These are phyloP conservation scores for Steinernema khuongi DNA, from an alignment of 1,140 invertebrate species.

Conservation along the genomic window DNA sequence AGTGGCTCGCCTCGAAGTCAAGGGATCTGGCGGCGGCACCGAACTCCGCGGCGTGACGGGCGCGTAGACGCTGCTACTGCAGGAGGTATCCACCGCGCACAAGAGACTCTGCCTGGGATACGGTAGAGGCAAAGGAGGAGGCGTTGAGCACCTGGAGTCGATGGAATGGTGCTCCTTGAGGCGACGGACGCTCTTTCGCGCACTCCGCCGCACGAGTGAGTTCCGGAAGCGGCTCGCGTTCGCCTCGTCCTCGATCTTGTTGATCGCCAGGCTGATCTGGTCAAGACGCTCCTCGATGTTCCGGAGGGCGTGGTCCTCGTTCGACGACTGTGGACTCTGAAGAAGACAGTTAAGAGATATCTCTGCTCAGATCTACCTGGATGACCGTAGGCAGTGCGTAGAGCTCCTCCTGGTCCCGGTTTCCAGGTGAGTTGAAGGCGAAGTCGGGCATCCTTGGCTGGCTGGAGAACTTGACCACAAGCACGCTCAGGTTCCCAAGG, in stretches of 20 bases:
- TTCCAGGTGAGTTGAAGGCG: not conserved
- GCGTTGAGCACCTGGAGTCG: not conserved
- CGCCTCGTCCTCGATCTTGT: constrained; percentile 11
- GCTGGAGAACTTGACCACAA: not conserved
- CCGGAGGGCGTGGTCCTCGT: constrained; percentile 3
- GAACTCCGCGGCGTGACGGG: not conserved
- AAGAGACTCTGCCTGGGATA: not conserved
- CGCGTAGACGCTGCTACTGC: not conserved
- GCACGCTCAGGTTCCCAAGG: not conserved
- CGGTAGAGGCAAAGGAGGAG: not conserved
- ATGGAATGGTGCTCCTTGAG: not conserved
- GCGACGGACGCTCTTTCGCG: not conserved
- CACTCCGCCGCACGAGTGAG: not conserved
- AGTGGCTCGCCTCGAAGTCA: not conserved
- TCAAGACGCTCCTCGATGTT: constrained; percentile 7
- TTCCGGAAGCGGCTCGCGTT: not conserved
- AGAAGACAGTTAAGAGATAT: not conserved
- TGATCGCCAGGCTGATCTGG: constrained; percentile 6
- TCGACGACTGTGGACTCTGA: not conserved
- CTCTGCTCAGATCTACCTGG: not conserved
- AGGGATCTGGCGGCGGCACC: not conserved
- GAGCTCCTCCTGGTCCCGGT: not conserved
- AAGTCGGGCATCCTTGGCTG: not conserved
- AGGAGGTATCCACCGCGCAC: not conserved
- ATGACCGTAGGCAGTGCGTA: not conserved